Base-by-base conservation (phyloP, 2,797 vertebrate species). In the Limosa lapponica region DNA sequence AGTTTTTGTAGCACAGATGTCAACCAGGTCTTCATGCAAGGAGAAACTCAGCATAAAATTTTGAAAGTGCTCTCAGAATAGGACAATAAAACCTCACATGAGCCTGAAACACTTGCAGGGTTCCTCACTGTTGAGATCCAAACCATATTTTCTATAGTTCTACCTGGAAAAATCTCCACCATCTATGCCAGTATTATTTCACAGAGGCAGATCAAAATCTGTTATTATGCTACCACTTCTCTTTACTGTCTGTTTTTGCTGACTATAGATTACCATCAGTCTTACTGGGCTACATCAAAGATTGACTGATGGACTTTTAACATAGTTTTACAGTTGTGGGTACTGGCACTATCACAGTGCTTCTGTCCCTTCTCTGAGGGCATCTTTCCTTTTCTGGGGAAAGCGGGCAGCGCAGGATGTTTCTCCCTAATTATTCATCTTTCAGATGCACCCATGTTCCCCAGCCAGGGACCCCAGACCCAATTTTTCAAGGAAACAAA, bases 1-100 rank as follows among this genome's bases (percentile, higher is more conserved):
- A 82, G 30, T 5, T 90, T 62, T 64, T 1, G 0, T 1, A 48
- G 80, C 2, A 3, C n/a, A 24, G 41, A 13, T 0, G 0, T 16
- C 57, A 58, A 65, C 52, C 13, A 41, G 20, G n/a, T n/a, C 16
- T 78, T 59, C 41, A 1, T 12, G 12, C 27, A 57, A 64, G 0
- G 7, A 70, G 4, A 44, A 8, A 12, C 10, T 69, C n/a, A 23
- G 36, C 46, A 34, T 2, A 17, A 83, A 48, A 44, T 19, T 4
- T 75, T 27, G 39, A 18, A 80, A 61, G 5, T 14, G 16, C 10
- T 51, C 43, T 73, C 18, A 67, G 51, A 58, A 22, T 5, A 70
- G 30, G 12, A 36, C 28, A 74, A 16, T 17, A 48, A 72, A 58
- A 34, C 10, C 28, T 54, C 36, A 20, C 44, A 46, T 1, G 6